phyloP scores from a whole-genome alignment of 2,113 vertebrate genomes.

The Corydoras maculifer region DNA sequence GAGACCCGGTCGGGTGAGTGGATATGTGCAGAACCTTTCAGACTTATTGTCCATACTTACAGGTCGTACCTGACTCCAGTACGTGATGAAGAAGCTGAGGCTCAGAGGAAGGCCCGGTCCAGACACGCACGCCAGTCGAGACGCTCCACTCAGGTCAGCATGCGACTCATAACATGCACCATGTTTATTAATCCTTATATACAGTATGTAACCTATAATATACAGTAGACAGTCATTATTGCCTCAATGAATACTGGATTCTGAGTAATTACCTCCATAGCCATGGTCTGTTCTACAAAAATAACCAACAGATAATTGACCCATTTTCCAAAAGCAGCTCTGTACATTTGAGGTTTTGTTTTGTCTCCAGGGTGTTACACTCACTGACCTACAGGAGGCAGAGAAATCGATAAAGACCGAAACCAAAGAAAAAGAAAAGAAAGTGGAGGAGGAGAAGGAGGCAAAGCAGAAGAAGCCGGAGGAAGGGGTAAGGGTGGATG shows the following conservation, averaged over 20 bases:
- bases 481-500: constrained; percentile 60
- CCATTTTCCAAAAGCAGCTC: too few relatives aligned
- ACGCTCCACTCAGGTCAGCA: constrained; percentile 67
- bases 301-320: too few relatives aligned
- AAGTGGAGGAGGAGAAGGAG: constrained; percentile 58
- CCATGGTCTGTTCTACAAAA: too few relatives aligned
- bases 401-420: constrained; percentile 68
- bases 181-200: background rate
- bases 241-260: too few relatives aligned
- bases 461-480: constrained; percentile 57
- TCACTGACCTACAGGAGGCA: constrained; percentile 75
- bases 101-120: constrained; percentile 73
- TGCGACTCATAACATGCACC: background rate
- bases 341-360: background rate
- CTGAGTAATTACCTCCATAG: too few relatives aligned
- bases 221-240: background rate
- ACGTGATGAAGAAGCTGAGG: constrained; percentile 72
- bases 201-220: background rate
- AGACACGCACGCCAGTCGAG: constrained; percentile 70
- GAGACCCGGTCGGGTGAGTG: background rate
- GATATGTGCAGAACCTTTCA: background rate
- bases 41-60: background rate
- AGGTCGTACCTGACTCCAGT: constrained; percentile 75
- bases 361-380: constrained; percentile 66
- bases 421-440: constrained; percentile 55